These are phyloP conservation scores for Rhombomys opimus DNA, from an alignment of 2,113 vertebrate genomes.

Conservation along the genomic window DNA sequence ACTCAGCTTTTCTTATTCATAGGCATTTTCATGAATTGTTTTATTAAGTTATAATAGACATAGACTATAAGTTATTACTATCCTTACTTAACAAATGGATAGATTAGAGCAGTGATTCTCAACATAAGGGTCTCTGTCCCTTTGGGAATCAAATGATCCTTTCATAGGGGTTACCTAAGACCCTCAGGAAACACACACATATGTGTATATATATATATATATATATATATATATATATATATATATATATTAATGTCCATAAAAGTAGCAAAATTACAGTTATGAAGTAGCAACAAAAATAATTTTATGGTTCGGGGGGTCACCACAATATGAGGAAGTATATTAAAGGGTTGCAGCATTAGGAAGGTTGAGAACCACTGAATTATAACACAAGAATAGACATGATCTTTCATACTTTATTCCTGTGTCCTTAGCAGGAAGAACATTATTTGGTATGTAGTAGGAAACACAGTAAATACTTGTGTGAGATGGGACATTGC, in stretches of 20 bases:
- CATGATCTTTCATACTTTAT: not conserved
- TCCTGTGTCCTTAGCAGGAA: not conserved
- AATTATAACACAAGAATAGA: not conserved
- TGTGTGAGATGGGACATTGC: not conserved
- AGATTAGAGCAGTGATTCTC: not conserved
- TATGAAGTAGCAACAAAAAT: not conserved
- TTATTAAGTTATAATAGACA: not conserved
- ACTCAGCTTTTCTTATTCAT: not conserved
- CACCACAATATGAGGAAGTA: not conserved
- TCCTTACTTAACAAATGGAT: not conserved
- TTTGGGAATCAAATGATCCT: not conserved
- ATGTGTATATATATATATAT: not conserved
- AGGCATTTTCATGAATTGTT: conserved; percentile 14
- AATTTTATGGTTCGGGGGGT: not conserved
- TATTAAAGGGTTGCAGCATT: not conserved
- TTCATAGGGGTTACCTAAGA: not conserved
- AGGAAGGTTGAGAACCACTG: not conserved
- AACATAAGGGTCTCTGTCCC: not conserved
- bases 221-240: not conserved
- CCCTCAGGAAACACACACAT: not conserved
- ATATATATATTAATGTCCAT: not conserved
- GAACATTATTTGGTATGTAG: not conserved
- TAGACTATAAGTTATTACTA: not conserved
- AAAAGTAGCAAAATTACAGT: not conserved
- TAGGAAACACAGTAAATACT: conserved; percentile 20